Percentiles rank a stretch among this genome's conserved stretches.
Evolutionary conservation across 2,113 vertebrate genomes (phyloP).

Genomic region (Pantherophis guttatus): DNA sequence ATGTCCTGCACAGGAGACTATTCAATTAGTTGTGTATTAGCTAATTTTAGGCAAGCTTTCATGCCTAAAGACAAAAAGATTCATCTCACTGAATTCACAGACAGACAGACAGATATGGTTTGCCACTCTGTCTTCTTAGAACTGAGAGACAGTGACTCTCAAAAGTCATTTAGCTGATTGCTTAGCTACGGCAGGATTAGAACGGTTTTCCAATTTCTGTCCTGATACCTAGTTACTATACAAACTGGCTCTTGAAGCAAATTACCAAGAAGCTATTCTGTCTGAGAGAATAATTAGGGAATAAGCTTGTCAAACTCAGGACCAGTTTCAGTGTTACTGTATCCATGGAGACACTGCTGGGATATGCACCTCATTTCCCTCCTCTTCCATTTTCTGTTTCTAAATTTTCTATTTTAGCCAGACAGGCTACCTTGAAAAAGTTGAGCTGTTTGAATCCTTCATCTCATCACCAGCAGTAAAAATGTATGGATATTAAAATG

Average conservation of each 20-base stretch:
- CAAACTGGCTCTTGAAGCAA: not conserved
- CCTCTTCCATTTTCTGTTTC: not conserved
- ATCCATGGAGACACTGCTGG: not conserved
- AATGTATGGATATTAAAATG: not conserved
- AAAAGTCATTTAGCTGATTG: not conserved
- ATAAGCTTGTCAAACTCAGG: not conserved
- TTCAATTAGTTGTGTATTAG: not conserved
- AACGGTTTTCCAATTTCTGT: not conserved
- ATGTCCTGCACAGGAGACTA: not conserved
- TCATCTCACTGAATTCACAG: not conserved
- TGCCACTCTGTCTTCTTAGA: not conserved
- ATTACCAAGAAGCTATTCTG: not conserved
- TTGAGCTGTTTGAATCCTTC: not conserved
- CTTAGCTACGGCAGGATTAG: not conserved
- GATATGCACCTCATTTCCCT: not conserved
- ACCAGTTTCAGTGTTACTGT: not conserved
- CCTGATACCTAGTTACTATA: not conserved
- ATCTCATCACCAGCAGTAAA: not conserved
- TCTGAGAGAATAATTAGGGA: not conserved
- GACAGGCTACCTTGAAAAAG: not conserved
- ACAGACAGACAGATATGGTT: not conserved
- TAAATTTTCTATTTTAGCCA: not conserved
- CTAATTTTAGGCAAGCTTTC: not conserved
- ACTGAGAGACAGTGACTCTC: not conserved
- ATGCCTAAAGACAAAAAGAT: not conserved